A percentile compares a stretch with the other conserved stretches of the same genome.
phyloP scores from a whole-genome alignment of 2,888 invertebrate species.

The Epirrhoe tristata region DNA sequence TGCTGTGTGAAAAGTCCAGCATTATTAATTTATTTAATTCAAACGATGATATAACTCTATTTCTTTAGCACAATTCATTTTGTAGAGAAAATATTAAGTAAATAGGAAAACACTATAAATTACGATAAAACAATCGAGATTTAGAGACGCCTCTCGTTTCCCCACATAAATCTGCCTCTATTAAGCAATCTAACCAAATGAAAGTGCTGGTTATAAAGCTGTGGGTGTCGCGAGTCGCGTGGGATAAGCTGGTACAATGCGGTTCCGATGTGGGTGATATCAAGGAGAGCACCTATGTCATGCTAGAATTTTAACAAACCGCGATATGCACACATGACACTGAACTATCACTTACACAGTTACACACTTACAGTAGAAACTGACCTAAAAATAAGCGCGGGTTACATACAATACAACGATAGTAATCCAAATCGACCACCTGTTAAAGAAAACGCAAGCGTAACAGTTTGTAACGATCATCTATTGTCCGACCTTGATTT shows the following conservation, averaged over 20 bases:
- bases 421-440: slow-evolving; percentile 43
- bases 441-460: slow-evolving; percentile 48
- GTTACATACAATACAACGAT: no score
- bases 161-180: slow-evolving; percentile 59
- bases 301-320: slow-evolving; percentile 22
- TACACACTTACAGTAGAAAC: background rate
- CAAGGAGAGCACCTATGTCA: slow-evolving; percentile 69
- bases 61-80: background rate
- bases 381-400: no score
- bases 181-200: slow-evolving; percentile 73
- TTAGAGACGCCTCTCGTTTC: slow-evolving; percentile 52
- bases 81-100: slow-evolving; percentile 3
- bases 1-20: no score
- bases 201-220: slow-evolving; percentile 65
- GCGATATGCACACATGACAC: slow-evolving; percentile 12
- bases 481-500: slow-evolving; percentile 65
- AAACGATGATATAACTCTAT: background rate
- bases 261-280: slow-evolving; percentile 68
- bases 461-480: slow-evolving; percentile 55
- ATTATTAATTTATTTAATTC: no score
- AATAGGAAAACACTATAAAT: slow-evolving; percentile 17
- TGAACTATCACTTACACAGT: background rate
- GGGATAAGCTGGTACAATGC: slow-evolving; percentile 61
- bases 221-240: slow-evolving; percentile 80
- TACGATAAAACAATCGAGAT: slow-evolving; percentile 41